phyloP scores from a whole-genome alignment of 1,140 invertebrate species.

The Drosophila nikananu region DNA sequence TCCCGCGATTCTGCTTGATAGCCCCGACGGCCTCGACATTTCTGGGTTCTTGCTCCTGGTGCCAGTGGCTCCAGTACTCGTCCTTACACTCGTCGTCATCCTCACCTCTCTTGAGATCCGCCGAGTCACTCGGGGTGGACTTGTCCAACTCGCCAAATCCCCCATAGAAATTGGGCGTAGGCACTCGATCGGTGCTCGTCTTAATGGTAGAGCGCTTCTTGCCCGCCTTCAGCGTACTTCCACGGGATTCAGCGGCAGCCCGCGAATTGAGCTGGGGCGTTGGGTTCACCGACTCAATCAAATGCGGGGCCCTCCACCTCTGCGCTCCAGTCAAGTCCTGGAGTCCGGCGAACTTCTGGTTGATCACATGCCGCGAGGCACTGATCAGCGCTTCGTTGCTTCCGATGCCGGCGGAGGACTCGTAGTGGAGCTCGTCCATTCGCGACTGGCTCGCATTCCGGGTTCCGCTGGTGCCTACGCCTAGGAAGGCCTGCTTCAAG shows the following conservation, averaged over 20 bases:
- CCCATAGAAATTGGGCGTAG: slow-evolving; percentile 8
- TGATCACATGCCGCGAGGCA: slow-evolving; percentile 60
- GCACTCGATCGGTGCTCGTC: not conserved
- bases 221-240: not conserved
- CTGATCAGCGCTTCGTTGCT: slow-evolving; percentile 22
- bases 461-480: not conserved
- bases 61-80: not conserved
- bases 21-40: not conserved
- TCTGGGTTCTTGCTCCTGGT: not conserved
- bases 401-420: slow-evolving; percentile 1
- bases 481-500: slow-evolving; percentile 4
- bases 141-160: not conserved
- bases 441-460: slow-evolving; percentile 6
- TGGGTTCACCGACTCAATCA: slow-evolving; percentile 11
- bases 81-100: not conserved
- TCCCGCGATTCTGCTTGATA: not conserved
- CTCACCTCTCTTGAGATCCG: not conserved
- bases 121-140: no score
- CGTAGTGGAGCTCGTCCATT: slow-evolving; percentile 39
- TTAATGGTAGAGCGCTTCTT: not conserved
- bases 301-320: not conserved
- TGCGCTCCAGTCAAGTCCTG: not conserved
- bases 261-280: slow-evolving; percentile 4
- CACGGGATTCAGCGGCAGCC: not conserved
- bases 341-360: slow-evolving; percentile 18